A percentile compares a stretch with the other conserved stretches of the same genome.
phyloP scores from a whole-genome alignment of 2,888 invertebrate genomes.

The Ametastegia equiseti region DNA sequence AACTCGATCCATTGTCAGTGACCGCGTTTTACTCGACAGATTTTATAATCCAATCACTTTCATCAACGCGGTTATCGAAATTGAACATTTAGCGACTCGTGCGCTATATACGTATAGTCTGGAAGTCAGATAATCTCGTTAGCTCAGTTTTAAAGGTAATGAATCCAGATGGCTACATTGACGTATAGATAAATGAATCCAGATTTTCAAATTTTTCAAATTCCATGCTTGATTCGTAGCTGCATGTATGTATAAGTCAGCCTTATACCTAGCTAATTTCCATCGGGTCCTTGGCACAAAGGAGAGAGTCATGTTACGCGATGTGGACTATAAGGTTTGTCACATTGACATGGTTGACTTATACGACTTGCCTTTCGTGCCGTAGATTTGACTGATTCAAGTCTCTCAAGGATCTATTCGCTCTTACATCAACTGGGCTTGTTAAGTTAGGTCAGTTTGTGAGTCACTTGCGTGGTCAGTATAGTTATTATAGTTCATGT shows the following conservation, averaged over 20 bases:
- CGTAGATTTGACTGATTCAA: background rate
- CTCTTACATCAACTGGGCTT: background rate
- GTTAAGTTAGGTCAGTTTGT: constrained; percentile 40
- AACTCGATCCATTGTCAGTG: background rate
- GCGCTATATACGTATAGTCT: background rate
- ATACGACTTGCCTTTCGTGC: constrained; percentile 20
- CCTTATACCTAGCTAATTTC: background rate
- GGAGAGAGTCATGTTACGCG: background rate
- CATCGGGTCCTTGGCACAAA: background rate
- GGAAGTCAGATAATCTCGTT: background rate
- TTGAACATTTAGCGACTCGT: background rate
- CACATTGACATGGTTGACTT: constrained; percentile 13
- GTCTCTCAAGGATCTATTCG: constrained; percentile 33
- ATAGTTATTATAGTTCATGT: background rate
- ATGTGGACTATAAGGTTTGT: background rate
- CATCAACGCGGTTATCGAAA: background rate
- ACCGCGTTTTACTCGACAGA: background rate
- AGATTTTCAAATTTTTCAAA: background rate
- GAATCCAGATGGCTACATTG: background rate
- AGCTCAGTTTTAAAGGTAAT: background rate
- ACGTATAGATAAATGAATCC: background rate
- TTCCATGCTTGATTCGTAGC: too few relatives aligned
- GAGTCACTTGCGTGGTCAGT: constrained; percentile 2
- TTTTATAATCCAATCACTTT: constrained; percentile 13
- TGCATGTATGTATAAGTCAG: background rate